Evolutionary conservation across 2,888 invertebrate species (phyloP), one percentile per base, ranked within the genome.

Genomic region (Pseudococcus viburni): DNA sequence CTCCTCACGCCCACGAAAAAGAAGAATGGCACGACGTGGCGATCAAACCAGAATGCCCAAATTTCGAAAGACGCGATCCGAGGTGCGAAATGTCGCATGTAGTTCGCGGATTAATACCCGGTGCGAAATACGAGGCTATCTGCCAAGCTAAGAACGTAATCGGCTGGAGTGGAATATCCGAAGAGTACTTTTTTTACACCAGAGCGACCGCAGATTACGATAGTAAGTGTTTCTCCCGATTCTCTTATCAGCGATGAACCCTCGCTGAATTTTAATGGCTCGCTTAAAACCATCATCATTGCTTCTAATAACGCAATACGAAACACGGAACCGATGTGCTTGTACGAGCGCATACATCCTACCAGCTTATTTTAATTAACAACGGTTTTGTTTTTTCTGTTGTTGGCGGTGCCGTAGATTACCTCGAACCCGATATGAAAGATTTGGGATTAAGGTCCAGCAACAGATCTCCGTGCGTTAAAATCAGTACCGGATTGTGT

Each of bases 91-190:
- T 95, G 91, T 92, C 94, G 0, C 94, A 95, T 92, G 94, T 94
- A 91, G 93, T 95, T 90, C 92, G 93, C 46, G 93, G 93, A 51
- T 92, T 95, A 90, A 93, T 94, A 91, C 93, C 95, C 0, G 94
- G 93, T 0, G 94, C 94, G 11, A 94, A 94, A 89, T 95, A 95
- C 91, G 95, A 95, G 91, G 95, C 95, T 15, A 94, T 95, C 90
- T 95, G 95, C 87, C 94, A 95, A 90, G 95, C 95, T 89, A 95
- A 94, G 92, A 95, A 95, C 92, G 93, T 94, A 92, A 95, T 95
- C 90, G 95, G 95, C 0, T 95, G 95, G 95, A 95, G 95, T 90
- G 94, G 95, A 93, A 94, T 95, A 88, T 95, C 95, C 0, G 88
- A 88, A 26, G 83, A 83, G 88, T 88, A 88, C 19, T 83, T 83